Evolutionary conservation across 1,140 invertebrate genomes (phyloP), one percentile per base, ranked within the genome.

Genomic region (Chironomus tepperi): DNA sequence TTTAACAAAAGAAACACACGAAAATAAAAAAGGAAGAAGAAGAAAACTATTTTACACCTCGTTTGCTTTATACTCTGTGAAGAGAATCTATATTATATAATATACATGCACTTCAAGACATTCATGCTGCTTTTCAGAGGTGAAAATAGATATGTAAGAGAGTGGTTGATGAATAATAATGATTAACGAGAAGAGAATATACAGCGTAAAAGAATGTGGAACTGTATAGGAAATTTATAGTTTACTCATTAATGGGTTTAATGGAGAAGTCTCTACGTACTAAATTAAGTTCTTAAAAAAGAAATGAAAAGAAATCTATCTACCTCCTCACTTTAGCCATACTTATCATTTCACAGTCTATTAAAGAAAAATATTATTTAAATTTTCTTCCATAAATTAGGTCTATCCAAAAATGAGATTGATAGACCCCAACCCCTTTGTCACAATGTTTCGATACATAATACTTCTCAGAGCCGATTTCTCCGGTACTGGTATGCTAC

Each of bases 321-420:
- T 12, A 57, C 47, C 47, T 70, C 65, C 18, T 70, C 65, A 70
- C 9, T 70, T 18, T 16, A 70, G 2, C 19, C 65, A 10, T 16
- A 21, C 65, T 70, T 70, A 70, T 70, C 65, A 70, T 70, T 70
- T 70, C 65, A 70, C 65, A 70, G 65, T 70, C 65, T 70, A 70
- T 70, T 70, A 70, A 57, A 57, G 12, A 57, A 34, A n/a, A 12
- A 47, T 47, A 5, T 57, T 57, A 57, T 57, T 57, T 57, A 57
- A 15, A 57, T 57, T 57, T 57, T 34, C 24, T 34, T 34, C 24
- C 24, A 34, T 34, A n/a, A n/a, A n/a, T n/a, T n/a, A n/a, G n/a
- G n/a, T n/a, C n/a, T n/a, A n/a, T n/a, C n/a, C n/a, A n/a, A n/a
- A n/a, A n/a, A n/a, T n/a, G n/a, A n/a, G n/a, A n/a, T n/a, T n/a